Base-by-base conservation (phyloP, 1,140 invertebrate species). In the Lepeophtheirus salmonis region DNA sequence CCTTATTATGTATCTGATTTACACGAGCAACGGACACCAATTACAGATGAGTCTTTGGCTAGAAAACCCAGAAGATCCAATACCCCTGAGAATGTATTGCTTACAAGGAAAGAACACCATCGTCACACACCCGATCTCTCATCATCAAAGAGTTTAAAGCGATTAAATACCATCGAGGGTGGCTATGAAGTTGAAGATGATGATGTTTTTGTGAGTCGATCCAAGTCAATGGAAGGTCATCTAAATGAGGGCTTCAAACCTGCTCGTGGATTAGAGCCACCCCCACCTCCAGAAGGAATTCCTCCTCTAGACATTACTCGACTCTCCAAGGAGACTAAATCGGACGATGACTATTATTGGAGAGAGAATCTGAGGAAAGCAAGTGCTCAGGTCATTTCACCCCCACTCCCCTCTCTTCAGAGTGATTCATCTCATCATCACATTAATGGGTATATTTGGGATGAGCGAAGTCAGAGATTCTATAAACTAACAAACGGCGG, bases 311-410 rank as follows among this genome's bases (percentile, higher is more conserved):
- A 61, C 22, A 18, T 61, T 14, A 30, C 20, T 14, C 21, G 14
- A 17, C 1, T 24, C 3, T 24, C 52, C 2, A 26, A 25, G 55
- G 17, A 57, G 55, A 3, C 17, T 25, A 17, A 83, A 21, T 87
- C 84, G 84, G 83, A 86, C 68, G 83, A 87, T 70, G 83, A 88
- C 69, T 70, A 76, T 3, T 71, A 86, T 0, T 87, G 84, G 84
- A 74, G 82, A 56, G 83, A 87, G 66, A 83, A 80, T 65, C 71
- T 87, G 16, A 74, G 83, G 26, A 76, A 81, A 62, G 83, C 83
- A 1, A 85, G 83, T 63, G 76, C 86, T 63, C 73, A 84, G 55
- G 84, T 87, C 68, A 21, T 21, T 17, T 4, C 26, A 12, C 25
- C 55, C 14, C 13, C 55, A 3, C 20, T 17, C 21, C 22, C 22